Conservation (phyloP, 2,797 vertebrate genomes). For the Loriculus beryllinus region DNA sequence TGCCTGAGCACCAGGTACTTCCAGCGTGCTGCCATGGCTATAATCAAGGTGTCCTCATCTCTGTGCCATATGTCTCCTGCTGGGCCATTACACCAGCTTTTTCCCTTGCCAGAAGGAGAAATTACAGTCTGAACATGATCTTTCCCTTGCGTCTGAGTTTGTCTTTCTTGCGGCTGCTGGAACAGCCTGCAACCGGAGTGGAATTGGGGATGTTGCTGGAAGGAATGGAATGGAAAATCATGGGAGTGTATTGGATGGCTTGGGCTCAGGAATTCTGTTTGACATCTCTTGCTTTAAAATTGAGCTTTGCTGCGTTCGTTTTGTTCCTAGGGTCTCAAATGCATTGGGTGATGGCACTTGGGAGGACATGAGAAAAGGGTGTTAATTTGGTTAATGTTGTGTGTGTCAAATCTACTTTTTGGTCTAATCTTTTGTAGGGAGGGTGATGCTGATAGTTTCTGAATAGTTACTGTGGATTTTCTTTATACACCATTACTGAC, state of each 20-base stretch:
- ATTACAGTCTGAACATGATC: neutral
- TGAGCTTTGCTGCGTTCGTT: neutral
- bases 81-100: neutral
- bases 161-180: neutral
- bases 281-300: neutral
- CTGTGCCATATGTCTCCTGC: neutral
- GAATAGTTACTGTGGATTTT: neutral
- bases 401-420: neutral
- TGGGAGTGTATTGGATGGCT: neutral
- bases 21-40: neutral
- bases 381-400: neutral
- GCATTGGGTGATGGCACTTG: neutral
- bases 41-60: neutral
- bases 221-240: conserved; percentile 7
- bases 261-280: neutral
- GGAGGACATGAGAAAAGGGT: neutral
- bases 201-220: neutral
- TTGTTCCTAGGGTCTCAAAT: neutral
- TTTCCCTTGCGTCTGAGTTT: neutral
- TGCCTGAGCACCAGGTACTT: neutral
- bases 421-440: neutral
- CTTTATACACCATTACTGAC: neutral
- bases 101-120: neutral
- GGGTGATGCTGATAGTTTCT: neutral
- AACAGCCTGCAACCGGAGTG: neutral